Percentiles rank a stretch among this genome's conserved stretches.
Conservation (phyloP, 37 sponge, comb jelly and placozoan species). For the Crambe crambe region DNA sequence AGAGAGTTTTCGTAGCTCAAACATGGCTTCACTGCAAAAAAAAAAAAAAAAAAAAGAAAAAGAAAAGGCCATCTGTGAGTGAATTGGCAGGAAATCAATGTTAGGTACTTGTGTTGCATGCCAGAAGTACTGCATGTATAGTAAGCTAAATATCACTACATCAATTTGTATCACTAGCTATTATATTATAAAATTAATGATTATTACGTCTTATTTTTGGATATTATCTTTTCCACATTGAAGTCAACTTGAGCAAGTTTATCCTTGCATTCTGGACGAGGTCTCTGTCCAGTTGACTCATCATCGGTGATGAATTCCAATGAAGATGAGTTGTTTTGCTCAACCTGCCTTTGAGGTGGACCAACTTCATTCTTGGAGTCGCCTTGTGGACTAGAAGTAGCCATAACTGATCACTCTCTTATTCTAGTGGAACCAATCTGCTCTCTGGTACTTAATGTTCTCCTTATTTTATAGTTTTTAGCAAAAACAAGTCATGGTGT, state of each 20-base stretch:
- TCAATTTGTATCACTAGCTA: background rate
- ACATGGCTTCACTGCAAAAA: constrained; percentile 39
- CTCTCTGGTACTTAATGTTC: no score
- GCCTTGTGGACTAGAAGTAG: background rate
- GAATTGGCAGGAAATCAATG: no score
- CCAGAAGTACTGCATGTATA: no score
- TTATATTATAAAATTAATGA: background rate
- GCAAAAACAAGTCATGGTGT: background rate
- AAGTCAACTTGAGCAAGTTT: background rate
- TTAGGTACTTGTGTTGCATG: no score
- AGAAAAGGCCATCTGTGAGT: no score
- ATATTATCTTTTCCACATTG: constrained; percentile 15
- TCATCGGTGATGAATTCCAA: background rate
- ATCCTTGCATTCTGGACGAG: background rate
- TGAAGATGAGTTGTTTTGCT: background rate
- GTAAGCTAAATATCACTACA: no score
- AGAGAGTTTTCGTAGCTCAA: constrained; percentile 48
- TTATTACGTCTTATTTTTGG: constrained; percentile 4
- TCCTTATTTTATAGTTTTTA: no score
- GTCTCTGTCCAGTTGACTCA: background rate
- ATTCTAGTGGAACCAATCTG: background rate
- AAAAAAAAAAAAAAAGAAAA: background rate
- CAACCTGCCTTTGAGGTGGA: background rate
- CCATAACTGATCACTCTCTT: background rate
- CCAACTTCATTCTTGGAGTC: background rate